phyloP scores from a whole-genome alignment of 2,888 invertebrate genomes.

The Desoria tigrina region DNA sequence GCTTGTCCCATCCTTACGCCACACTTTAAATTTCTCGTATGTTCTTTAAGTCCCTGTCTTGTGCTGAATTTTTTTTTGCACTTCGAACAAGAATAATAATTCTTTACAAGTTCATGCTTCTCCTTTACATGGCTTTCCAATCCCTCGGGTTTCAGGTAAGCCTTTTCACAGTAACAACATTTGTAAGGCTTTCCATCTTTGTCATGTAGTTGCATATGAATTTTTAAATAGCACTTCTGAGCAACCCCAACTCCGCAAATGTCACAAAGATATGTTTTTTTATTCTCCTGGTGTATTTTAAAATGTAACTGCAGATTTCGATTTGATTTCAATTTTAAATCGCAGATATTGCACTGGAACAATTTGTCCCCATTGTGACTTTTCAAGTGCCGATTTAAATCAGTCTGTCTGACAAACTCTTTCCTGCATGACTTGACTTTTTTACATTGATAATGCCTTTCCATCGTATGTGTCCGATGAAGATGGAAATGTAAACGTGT shows the following conservation, averaged over 20 bases:
- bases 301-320: constrained; percentile 15
- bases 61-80: no score
- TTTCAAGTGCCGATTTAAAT: constrained; percentile 16
- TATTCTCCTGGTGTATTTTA: no score
- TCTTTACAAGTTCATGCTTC: no score
- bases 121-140: background rate
- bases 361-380: background rate
- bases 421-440: constrained; percentile 8
- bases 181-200: no score
- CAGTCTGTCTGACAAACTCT: constrained; percentile 5
- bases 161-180: background rate
- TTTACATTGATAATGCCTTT: constrained; percentile 11
- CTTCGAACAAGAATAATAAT: no score
- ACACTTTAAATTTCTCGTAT: no score
- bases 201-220: no score
- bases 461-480: background rate
- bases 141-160: background rate
- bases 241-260: no score
- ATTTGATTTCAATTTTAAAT: constrained; percentile 16
- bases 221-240: no score
- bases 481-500: background rate
- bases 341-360: constrained; percentile 13
- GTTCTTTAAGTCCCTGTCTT: no score
- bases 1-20: no score
- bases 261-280: no score